These are phyloP conservation scores for Pelosia muscerda DNA, from an alignment of 2,888 invertebrate genomes.

Conservation along the genomic window DNA sequence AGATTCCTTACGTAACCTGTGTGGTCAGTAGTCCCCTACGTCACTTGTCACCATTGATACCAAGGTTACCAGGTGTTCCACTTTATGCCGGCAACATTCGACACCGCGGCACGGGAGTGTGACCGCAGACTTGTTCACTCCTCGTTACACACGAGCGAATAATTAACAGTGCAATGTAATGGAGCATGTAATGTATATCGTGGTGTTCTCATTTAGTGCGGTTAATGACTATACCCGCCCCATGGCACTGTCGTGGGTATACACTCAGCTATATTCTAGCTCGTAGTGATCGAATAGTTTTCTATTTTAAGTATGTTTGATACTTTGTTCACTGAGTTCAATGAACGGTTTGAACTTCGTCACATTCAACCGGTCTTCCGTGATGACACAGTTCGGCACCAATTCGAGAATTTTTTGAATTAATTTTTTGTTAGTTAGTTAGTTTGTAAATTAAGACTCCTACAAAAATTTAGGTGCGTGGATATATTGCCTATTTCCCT, in stretches of 20 bases:
- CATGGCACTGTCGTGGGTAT: neutral
- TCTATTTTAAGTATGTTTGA: neutral
- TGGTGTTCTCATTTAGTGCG: neutral
- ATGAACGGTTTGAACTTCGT: neutral
- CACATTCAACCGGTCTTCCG: neutral
- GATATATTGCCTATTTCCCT: too few relatives aligned
- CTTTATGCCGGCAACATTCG: neutral
- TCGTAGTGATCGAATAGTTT: neutral
- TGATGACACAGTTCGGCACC: neutral
- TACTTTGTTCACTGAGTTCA: neutral
- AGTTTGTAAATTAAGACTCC: too few relatives aligned
- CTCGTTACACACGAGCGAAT: neutral
- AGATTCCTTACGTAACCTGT: neutral
- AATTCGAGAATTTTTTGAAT: neutral
- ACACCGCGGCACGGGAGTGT: neutral
- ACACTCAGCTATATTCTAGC: neutral
- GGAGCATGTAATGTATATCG: neutral
- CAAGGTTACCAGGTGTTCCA: conserved; percentile 6
- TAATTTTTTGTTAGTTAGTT: neutral
- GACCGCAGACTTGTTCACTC: conserved; percentile 5
- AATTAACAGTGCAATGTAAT: neutral
- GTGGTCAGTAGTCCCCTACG: neutral
- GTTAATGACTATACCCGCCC: neutral
- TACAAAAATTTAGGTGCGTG: too few relatives aligned
- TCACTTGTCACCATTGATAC: neutral